These are phyloP conservation scores for Myripristis jacobus DNA, from an alignment of 2,797 vertebrate genomes.

Conservation along the genomic window DNA sequence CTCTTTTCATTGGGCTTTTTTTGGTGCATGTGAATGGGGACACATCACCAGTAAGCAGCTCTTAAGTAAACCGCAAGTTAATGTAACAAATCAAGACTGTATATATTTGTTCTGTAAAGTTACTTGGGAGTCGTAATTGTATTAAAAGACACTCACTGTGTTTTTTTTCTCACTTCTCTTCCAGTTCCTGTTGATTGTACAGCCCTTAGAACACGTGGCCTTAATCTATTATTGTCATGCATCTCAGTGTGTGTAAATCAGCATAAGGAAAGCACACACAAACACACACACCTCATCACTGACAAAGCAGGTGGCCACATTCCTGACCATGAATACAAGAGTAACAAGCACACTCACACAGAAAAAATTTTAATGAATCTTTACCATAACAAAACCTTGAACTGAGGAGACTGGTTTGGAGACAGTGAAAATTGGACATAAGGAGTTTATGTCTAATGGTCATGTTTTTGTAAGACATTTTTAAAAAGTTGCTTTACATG, in stretches of 20 bases:
- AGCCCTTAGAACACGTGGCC: conserved; percentile 85
- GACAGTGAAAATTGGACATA: conserved; percentile 57
- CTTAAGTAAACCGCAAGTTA: not conserved
- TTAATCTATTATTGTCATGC: conserved; percentile 83
- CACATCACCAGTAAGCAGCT: not conserved
- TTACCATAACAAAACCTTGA: conserved; percentile 56
- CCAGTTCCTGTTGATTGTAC: conserved; percentile 78
- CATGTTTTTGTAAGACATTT: conserved; percentile 74
- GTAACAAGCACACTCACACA: conserved; percentile 67
- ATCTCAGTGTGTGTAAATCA: conserved; percentile 80
- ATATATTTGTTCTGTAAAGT: not conserved
- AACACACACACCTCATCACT: conserved; percentile 67
- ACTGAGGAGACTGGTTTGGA: conserved; percentile 61
- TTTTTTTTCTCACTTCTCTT: conserved; percentile 47
- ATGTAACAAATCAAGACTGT: not conserved
- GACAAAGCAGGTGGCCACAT: conserved; percentile 77
- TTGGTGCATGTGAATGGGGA: not conserved
- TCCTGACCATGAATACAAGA: conserved; percentile 67
- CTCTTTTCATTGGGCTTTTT: not conserved
- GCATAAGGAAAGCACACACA: conserved; percentile 61
- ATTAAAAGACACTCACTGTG: not conserved
- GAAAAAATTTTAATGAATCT: conserved; percentile 56
- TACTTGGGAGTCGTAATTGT: not conserved
- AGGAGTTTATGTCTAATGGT: conserved; percentile 63
- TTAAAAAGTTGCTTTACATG: conserved; percentile 67